Conservation (phyloP, 2,888 invertebrate genomes). For the Dryocosmus kuriphilus region DNA sequence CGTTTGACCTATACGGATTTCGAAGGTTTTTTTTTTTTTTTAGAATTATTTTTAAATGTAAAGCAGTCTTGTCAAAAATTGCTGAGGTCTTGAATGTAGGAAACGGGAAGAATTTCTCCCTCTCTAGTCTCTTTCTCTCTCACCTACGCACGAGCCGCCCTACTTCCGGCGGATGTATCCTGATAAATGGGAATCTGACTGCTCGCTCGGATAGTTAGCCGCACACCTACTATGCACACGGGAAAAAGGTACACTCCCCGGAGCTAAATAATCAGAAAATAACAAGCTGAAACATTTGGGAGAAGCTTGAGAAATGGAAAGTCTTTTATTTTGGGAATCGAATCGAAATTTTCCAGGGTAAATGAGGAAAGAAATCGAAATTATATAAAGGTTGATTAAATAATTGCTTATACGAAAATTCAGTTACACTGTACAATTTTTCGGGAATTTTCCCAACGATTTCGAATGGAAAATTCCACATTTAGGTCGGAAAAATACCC, state of each 20-base stretch:
- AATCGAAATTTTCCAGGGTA: no score
- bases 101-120: conserved; percentile 29
- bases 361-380: no score
- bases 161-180: conserved; percentile 77
- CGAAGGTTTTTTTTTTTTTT: background rate
- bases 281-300: background rate
- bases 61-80: background rate
- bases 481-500: no score
- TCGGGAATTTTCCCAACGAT: no score
- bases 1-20: background rate
- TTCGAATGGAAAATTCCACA: no score
- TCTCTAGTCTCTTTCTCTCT: conserved; percentile 57
- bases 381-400: no score
- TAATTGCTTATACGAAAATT: no score
- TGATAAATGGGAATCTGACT: conserved; percentile 76
- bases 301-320: background rate
- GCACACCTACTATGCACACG: conserved; percentile 64
- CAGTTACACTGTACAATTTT: no score
- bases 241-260: conserved; percentile 34
- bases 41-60: background rate
- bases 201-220: conserved; percentile 63
- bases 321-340: no score
- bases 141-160: conserved; percentile 75
- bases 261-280: background rate
- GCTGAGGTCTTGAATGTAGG: background rate